Evolutionary conservation across 2,888 invertebrate genomes (phyloP), one percentile per base, ranked within the genome.

Genomic region (Drosophila flavopinicola): DNA sequence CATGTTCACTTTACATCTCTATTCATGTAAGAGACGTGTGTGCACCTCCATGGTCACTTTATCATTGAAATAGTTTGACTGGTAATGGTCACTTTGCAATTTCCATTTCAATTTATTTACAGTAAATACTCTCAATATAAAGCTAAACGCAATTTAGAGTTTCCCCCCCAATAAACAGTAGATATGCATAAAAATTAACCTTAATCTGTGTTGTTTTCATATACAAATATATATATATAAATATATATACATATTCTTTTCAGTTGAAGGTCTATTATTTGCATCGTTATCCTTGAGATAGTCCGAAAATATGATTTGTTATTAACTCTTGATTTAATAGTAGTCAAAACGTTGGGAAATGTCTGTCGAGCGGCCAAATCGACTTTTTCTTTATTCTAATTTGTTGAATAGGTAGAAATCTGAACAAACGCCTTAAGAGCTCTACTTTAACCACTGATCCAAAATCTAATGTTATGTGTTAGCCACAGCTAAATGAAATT

Each of bases 391-490:
- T 64, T 67, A 68, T 65, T 60, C 63, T 70, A 56, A 35, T 11
- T 25, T 15, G 27, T 30, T 27, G 35, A 25, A 42, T n/a, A 29
- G 38, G 47, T 48, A 66, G 59, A 72, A 59, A 70, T 52, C 66
- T 52, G 37, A 66, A 72, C 37, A 37, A 51, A 65, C 71, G 66
- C 72, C 72, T 67, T 71, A 65, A 45, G 72, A 67, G 72, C 56
- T 64, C 54, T 70, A 42, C 66, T 51, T 57, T 41, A 66, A 71
- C 5, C 48, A 48, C 44, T 47, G 53, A 66, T 37, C 33, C 33
- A 42, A 54, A 68, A 53, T 37, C 44, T 5, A 39, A 57, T 25
- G 41, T 57, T 58, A 57, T 57, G 33, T 39, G 13, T 58, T 58
- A 57, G 59, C 41, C 25, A 58, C 59, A 41, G 59, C 27, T 58